These are phyloP conservation scores for Sisyra terminalis DNA, from an alignment of 2,888 invertebrate species.

Conservation along the genomic window DNA sequence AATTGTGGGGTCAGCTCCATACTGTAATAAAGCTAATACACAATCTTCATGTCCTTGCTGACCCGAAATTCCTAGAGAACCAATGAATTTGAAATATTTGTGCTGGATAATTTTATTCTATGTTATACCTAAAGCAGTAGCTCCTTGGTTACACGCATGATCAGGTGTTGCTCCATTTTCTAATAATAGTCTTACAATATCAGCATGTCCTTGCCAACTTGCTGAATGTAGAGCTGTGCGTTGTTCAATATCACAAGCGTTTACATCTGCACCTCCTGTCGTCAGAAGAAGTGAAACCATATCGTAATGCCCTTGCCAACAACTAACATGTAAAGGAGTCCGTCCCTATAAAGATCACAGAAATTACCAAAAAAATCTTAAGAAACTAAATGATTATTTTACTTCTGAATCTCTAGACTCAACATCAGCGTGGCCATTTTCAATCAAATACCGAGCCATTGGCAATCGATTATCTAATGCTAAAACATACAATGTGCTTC, in stretches of 20 bases:
- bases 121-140: conserved; percentile 63
- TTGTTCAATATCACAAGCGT: conserved; percentile 73
- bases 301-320: conserved; percentile 89
- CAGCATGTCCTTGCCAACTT: conserved; percentile 86
- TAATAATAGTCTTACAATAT: conserved; percentile 64
- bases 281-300: conserved; percentile 76
- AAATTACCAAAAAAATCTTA: conserved; percentile 6
- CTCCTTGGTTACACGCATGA: conserved; percentile 89
- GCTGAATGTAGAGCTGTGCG: conserved; percentile 88
- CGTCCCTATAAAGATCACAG: conserved; percentile 40
- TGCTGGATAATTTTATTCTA: neutral
- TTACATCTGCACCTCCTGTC: conserved; percentile 65
- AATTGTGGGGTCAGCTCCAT: conserved; percentile 72
- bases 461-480: conserved; percentile 74
- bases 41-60: conserved; percentile 93
- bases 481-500: conserved; percentile 81
- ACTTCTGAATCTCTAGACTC: conserved; percentile 79
- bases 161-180: conserved; percentile 69
- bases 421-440: conserved; percentile 61
- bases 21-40: conserved; percentile 64
- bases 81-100: neutral
- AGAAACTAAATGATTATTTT: neutral
- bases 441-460: conserved; percentile 66
- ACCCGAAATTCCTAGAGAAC: conserved; percentile 66
- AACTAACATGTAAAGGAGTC: conserved; percentile 76